Conservation (phyloP, 2,113 vertebrate species). For the Gallinago undulata region DNA sequence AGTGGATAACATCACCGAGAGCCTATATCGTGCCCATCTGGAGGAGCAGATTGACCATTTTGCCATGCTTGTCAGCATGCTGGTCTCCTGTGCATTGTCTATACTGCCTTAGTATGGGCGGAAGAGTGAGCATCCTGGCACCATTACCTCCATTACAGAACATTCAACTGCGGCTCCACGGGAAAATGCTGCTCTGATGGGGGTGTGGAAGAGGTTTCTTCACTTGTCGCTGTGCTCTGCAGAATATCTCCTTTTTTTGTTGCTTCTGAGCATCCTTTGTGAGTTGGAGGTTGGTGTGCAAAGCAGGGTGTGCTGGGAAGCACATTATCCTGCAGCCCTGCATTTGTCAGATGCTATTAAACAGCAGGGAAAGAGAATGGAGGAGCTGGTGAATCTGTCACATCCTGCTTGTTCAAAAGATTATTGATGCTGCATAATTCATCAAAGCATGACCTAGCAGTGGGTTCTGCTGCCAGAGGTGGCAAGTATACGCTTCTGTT, state of each 20-base stretch:
- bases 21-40: not conserved
- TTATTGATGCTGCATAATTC: conserved; percentile 40
- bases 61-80: not conserved
- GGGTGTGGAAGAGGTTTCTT: not conserved
- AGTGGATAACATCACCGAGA: not conserved
- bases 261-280: not conserved
- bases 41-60: not conserved
- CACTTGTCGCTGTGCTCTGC: not conserved
- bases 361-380: not conserved
- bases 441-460: not conserved
- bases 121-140: not conserved
- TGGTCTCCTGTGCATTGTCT: not conserved
- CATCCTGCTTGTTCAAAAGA: conserved; percentile 36
- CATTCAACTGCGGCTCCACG: not conserved
- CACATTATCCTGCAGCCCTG: not conserved
- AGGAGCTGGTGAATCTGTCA: conserved; percentile 32
- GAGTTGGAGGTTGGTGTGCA: not conserved
- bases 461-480: conserved; percentile 8
- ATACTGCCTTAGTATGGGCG: accelerated
- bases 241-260: not conserved
- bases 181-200: not conserved
- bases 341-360: conserved; percentile 44
- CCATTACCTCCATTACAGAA: not conserved
- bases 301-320: not conserved
- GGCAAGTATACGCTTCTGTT: not conserved